Conservation (phyloP, 2,888 invertebrate genomes). For the Lochmaea crataegi region DNA sequence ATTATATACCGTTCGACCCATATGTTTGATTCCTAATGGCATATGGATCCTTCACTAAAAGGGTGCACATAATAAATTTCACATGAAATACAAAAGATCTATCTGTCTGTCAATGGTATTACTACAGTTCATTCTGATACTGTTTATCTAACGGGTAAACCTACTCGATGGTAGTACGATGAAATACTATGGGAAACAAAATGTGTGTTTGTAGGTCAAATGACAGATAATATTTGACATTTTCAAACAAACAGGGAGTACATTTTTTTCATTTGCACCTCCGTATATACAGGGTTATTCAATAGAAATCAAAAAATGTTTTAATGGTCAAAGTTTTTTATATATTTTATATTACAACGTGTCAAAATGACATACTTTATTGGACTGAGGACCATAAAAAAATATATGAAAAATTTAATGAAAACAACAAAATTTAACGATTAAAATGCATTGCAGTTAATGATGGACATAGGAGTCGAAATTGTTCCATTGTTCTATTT, state of each 20-base stretch:
- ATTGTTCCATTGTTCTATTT: too few species aligned
- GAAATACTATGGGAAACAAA: constrained; percentile 43
- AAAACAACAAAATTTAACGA: too few species aligned
- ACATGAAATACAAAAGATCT: constrained; percentile 51
- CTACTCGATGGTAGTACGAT: constrained; percentile 11
- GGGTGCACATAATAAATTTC: constrained; percentile 51
- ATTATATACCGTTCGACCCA: constrained; percentile 35
- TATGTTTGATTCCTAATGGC: constrained; percentile 40
- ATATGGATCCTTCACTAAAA: constrained; percentile 37
- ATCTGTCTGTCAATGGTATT: constrained; percentile 51
- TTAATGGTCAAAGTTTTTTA: too few species aligned
- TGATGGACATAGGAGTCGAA: too few species aligned
- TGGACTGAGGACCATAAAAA: too few species aligned
- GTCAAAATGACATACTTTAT: too few species aligned
- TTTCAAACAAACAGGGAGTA: not conserved
- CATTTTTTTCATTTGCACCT: too few species aligned
- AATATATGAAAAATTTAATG: too few species aligned
- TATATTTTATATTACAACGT: too few species aligned
- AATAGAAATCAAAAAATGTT: too few species aligned
- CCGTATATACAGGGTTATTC: too few species aligned
- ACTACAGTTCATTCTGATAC: constrained; percentile 45
- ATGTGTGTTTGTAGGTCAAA: constrained; percentile 40
- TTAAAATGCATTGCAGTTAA: too few species aligned
- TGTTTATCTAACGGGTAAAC: constrained; percentile 48
- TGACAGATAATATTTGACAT: constrained; percentile 31